phyloP scores from a whole-genome alignment of 2,113 vertebrate species.

The Mastomys coucha region DNA sequence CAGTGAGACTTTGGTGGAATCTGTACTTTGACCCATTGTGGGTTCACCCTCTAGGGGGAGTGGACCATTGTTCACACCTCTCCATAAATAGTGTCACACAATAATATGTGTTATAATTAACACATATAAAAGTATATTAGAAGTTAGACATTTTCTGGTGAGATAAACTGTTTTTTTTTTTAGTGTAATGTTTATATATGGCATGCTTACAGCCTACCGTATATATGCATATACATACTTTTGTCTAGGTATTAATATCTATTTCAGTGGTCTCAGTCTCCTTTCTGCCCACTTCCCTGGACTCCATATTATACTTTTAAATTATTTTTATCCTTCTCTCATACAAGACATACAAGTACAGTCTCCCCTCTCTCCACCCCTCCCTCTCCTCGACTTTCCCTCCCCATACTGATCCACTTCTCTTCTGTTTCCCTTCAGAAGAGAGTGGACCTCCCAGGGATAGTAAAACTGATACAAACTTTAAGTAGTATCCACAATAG shows the following conservation, averaged over 20 bases:
- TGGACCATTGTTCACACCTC: not conserved
- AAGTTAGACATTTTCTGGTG: slow-evolving; percentile 1
- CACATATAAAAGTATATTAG: not conserved
- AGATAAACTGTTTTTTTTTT: not conserved
- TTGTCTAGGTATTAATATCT: not conserved
- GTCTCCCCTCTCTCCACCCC: not conserved
- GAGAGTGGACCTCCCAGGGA: not conserved
- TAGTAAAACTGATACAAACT: not conserved
- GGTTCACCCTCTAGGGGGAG: not conserved
- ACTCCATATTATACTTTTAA: not conserved
- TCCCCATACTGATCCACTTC: not conserved
- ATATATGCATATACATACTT: not conserved
- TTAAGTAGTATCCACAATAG: not conserved
- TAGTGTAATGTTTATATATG: not conserved
- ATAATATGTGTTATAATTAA: not conserved
- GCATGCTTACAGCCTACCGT: not conserved
- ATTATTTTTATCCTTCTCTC: not conserved
- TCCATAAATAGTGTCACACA: not conserved
- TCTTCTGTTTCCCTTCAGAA: not conserved
- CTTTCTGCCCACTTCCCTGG: not conserved
- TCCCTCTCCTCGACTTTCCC: not conserved
- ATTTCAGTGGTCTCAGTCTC: not conserved
- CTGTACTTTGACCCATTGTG: not conserved
- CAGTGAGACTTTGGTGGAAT: not conserved
- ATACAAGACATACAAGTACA: not conserved